These are phyloP conservation scores for Zosterops japonicus DNA, from an alignment of 2,113 vertebrate genomes.

Conservation along the genomic window DNA sequence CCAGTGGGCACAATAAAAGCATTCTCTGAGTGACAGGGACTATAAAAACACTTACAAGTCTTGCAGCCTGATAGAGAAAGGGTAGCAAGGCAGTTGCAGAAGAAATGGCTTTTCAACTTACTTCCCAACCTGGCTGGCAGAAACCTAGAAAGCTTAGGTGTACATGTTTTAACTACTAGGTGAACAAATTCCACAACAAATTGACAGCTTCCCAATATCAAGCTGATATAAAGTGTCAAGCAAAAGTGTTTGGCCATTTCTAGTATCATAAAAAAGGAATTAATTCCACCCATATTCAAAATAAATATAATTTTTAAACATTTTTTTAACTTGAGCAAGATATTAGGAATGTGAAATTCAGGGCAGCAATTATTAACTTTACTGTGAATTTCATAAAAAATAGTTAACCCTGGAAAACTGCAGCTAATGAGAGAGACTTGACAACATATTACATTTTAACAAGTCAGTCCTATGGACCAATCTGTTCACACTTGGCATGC, in stretches of 20 bases:
- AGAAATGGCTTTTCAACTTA: background rate
- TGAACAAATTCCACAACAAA: background rate
- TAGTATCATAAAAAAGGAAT: background rate
- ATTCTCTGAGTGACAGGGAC: background rate
- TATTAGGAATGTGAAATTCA: background rate
- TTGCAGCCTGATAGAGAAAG: background rate
- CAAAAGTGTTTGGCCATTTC: background rate
- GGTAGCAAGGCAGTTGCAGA: background rate
- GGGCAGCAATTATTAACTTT: background rate
- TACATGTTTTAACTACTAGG: background rate
- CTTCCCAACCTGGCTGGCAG: background rate
- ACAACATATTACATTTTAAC: background rate
- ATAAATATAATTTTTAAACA: rapidly evolving
- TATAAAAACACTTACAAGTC: background rate
- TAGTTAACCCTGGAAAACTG: background rate
- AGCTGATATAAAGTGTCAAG: background rate
- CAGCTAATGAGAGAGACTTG: background rate
- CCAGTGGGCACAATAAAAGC: background rate
- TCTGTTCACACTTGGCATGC: background rate
- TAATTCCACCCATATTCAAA: background rate
- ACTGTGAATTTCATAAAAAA: background rate
- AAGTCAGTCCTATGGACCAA: background rate
- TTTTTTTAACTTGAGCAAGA: background rate
- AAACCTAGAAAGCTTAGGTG: background rate
- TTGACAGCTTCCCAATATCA: background rate